Conservation (phyloP, 1,140 invertebrate species). For the Spodoptera litura region DNA sequence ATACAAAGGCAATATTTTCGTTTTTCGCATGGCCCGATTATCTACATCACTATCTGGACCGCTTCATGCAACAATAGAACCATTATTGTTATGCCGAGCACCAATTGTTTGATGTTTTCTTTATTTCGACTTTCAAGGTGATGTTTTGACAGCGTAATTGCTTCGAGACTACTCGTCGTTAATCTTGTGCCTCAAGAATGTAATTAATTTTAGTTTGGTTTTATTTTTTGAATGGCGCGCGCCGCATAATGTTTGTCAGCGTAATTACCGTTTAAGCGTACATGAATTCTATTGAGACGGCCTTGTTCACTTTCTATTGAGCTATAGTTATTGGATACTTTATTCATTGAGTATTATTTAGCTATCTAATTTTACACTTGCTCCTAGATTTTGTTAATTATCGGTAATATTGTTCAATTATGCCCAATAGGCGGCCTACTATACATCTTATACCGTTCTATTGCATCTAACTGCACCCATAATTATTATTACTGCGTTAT, state of each 20-base stretch:
- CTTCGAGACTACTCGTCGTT: conserved; percentile 60
- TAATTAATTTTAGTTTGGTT: conserved; percentile 65
- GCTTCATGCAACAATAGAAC: conserved; percentile 69
- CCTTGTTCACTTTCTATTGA: conserved; percentile 48
- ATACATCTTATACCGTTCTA: conserved; percentile 62
- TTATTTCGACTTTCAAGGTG: conserved; percentile 74
- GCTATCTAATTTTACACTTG: conserved; percentile 15
- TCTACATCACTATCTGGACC: conserved; percentile 64
- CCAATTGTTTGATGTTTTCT: conserved; percentile 67
- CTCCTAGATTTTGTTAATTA: conserved; percentile 43
- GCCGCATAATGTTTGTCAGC: conserved; percentile 49
- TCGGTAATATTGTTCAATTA: conserved; percentile 56
- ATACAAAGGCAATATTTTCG: conserved; percentile 72
- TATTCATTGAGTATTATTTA: neutral
- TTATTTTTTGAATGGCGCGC: conserved; percentile 51
- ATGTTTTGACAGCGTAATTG: conserved; percentile 79
- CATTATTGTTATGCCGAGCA: conserved; percentile 68
- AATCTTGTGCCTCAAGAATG: conserved; percentile 62
- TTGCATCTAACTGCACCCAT: conserved; percentile 77
- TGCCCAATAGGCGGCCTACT: conserved; percentile 45
- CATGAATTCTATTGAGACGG: conserved; percentile 31
- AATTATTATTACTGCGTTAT: conserved; percentile 79
- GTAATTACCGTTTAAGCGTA: conserved; percentile 52
- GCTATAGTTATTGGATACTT: neutral
- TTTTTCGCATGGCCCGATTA: conserved; percentile 71